Evolutionary conservation across 2,797 vertebrate genomes (phyloP).

Genomic region (Anomalospiza imberbis): DNA sequence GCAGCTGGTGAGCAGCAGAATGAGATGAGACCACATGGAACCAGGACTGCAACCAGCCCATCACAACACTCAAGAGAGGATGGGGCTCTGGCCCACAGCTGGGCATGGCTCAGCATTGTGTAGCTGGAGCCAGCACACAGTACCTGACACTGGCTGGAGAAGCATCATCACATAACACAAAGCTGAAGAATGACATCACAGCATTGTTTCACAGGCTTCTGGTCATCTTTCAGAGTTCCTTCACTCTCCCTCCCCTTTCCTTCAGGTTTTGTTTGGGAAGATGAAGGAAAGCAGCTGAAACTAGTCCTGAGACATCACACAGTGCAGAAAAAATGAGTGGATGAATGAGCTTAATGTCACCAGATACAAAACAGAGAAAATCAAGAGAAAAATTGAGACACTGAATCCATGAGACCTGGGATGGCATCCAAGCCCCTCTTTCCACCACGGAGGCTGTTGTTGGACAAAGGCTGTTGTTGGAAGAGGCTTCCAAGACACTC

Average conservation of each 20-base stretch:
- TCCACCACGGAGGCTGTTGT: accelerated
- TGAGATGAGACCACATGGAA: background rate
- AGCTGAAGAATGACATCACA: background rate
- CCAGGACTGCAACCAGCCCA: background rate
- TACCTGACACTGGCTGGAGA: background rate
- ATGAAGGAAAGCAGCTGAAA: background rate
- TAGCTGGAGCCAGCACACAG: background rate
- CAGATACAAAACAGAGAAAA: background rate
- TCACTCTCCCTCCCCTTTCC: background rate
- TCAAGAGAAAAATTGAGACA: background rate
- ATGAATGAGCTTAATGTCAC: background rate
- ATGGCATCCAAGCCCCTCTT: background rate
- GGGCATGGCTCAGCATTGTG: background rate
- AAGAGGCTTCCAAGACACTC: background rate
- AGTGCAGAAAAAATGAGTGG: background rate
- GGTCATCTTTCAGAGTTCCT: background rate
- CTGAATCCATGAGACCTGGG: background rate
- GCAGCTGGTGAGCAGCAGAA: background rate
- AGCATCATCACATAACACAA: background rate
- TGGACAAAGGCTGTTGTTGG: too few relatives aligned
- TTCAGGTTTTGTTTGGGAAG: background rate
- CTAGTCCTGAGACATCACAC: background rate
- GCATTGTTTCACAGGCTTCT: background rate
- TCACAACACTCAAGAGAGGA: background rate
- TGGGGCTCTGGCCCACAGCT: accelerated